Conservation (phyloP, 2,888 invertebrate species). For the Dusona sp. region DNA sequence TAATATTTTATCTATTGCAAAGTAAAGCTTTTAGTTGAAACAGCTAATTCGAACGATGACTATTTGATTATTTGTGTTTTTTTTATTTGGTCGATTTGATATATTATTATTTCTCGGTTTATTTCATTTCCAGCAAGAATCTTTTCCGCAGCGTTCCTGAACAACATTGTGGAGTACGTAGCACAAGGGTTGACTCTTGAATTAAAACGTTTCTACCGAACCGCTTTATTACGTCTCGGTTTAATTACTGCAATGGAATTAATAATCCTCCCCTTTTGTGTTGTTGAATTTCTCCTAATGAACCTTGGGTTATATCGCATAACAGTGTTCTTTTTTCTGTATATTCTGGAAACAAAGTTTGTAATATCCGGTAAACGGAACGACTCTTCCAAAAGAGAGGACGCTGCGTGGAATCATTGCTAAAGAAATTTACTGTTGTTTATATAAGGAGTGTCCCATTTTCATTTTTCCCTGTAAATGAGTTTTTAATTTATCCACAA, state of each 20-base stretch:
- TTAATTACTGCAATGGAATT: conserved; percentile 34
- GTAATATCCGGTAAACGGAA: conserved; percentile 4
- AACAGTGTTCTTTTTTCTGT: background rate
- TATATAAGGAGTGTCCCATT: conserved; percentile 1
- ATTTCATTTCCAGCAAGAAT: background rate
- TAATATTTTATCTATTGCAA: background rate
- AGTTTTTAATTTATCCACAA: background rate
- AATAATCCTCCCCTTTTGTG: conserved; percentile 26
- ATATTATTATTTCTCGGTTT: background rate
- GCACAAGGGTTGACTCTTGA: conserved; percentile 6
- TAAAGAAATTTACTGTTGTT: background rate
- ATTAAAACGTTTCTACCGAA: conserved; percentile 23
- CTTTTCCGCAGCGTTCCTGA: background rate
- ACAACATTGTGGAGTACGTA: background rate
- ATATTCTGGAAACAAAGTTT: conserved; percentile 13
- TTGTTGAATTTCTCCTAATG: conserved; percentile 40
- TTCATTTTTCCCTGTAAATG: background rate
- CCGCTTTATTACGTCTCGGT: conserved; percentile 13
- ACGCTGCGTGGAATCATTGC: conserved; percentile 4
- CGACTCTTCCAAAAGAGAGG: conserved; percentile 28
- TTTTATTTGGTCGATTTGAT: background rate
- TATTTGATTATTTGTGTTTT: background rate
- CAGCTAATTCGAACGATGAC: background rate
- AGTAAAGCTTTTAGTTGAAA: background rate
- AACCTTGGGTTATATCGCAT: background rate